Evolutionary conservation across 30 jellyfish, hydroid and myxozoan species (phyloP).

Genomic region (Pelagia noctiluca): DNA sequence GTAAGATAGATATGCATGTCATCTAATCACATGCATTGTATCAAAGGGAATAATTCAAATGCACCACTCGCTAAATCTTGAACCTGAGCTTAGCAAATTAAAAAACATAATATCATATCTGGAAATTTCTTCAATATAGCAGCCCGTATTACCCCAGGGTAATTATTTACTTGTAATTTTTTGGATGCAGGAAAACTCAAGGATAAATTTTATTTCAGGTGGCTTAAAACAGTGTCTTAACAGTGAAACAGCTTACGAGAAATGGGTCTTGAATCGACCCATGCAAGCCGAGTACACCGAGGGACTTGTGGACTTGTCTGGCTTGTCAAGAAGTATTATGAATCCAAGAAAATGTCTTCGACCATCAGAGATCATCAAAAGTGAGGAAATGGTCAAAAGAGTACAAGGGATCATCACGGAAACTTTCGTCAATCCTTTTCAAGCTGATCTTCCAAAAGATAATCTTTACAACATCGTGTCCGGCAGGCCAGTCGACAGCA

Average conservation of each 20-base stretch:
- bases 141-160: conserved; percentile 8
- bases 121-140: conserved; percentile 2
- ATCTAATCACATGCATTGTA: conserved; percentile 2
- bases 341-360: conserved; percentile 37
- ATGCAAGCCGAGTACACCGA: conserved; percentile 14
- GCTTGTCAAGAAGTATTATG: background rate
- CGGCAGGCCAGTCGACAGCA: conserved; percentile 10
- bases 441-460: background rate
- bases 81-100: conserved; percentile 3
- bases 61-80: conserved; percentile 8
- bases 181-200: conserved; percentile 5
- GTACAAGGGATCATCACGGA: background rate
- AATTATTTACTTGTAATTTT: background rate
- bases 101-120: background rate
- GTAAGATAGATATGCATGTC: conserved; percentile 3
- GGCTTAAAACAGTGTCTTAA: conserved; percentile 2
- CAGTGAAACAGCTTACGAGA: conserved; percentile 4
- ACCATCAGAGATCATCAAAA: conserved; percentile 9
- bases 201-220: conserved; percentile 20
- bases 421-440: conserved; percentile 28
- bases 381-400: background rate
- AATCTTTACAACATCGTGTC: conserved; percentile 12
- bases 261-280: conserved; percentile 36
- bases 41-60: conserved; percentile 1
- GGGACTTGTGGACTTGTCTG: background rate